Conservation (phyloP, 2,888 invertebrate genomes). For the Volucella inanis region DNA sequence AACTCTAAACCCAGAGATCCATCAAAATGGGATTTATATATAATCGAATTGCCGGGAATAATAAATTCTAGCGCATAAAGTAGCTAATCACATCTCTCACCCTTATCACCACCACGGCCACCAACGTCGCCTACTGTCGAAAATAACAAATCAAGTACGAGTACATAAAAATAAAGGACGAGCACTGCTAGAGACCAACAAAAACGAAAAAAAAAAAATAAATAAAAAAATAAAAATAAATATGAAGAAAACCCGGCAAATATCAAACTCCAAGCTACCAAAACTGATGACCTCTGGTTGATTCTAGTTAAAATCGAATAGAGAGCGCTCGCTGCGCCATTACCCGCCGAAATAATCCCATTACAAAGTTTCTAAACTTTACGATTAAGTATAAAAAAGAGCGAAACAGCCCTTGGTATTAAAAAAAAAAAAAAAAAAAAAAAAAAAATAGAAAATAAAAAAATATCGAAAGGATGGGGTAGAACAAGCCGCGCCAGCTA, state of each 20-base stretch:
- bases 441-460: slow-evolving; percentile 70
- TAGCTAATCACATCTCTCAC: slow-evolving; percentile 67
- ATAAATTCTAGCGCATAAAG: slow-evolving; percentile 74
- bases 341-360: slow-evolving; percentile 75
- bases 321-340: slow-evolving; percentile 68
- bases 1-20: slow-evolving; percentile 67
- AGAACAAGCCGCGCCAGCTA: slow-evolving; percentile 43
- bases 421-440: slow-evolving; percentile 76
- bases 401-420: slow-evolving; percentile 81
- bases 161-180: slow-evolving; percentile 66
- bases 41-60: slow-evolving; percentile 73
- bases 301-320: slow-evolving; percentile 72
- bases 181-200: slow-evolving; percentile 4
- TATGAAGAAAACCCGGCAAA: not conserved
- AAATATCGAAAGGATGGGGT: slow-evolving; percentile 31
- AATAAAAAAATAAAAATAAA: too few relatives aligned
- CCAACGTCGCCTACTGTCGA: slow-evolving; percentile 8
- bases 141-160: slow-evolving; percentile 68
- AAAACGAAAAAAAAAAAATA: not conserved
- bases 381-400: slow-evolving; percentile 80
- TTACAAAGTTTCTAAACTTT: slow-evolving; percentile 82
- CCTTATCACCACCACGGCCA: slow-evolving; percentile 10
- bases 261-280: slow-evolving; percentile 37
- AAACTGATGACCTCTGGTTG: slow-evolving; percentile 75
- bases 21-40: slow-evolving; percentile 74